Percentiles rank a stretch among this genome's conserved stretches.
Evolutionary conservation across 2,113 vertebrate genomes (phyloP).

Genomic region (Cephalopholis sonnerati): DNA sequence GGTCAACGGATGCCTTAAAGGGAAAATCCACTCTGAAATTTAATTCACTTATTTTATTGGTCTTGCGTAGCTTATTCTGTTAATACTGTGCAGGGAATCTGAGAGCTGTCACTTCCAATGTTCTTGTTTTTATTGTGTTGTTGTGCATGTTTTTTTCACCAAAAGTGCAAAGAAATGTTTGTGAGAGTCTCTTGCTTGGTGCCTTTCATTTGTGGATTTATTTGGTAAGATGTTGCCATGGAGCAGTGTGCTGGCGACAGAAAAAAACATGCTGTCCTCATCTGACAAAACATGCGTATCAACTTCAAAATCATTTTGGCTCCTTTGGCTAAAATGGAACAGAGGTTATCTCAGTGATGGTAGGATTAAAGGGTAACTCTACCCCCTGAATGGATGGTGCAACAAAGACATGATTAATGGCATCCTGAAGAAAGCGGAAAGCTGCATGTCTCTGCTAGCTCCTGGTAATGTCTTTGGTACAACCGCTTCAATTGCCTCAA

Average conservation of each 20-base stretch:
- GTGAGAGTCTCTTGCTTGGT: conserved; percentile 35
- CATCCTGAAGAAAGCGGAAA: conserved; percentile 5
- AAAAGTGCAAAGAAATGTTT: conserved; percentile 34
- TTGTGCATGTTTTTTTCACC: conserved; percentile 19
- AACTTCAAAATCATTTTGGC: conserved; percentile 3
- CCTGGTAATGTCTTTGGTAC: background rate
- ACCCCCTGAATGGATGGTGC: background rate
- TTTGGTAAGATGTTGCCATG: conserved; percentile 57
- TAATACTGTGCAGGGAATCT: background rate
- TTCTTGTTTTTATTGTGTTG: conserved; percentile 21
- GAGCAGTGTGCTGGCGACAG: conserved; percentile 7
- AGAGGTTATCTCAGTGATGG: conserved; percentile 25
- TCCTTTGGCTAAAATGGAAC: conserved; percentile 21
- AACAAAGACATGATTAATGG: conserved; percentile 5
- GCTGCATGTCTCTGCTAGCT: conserved; percentile 1
- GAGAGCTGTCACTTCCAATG: conserved; percentile 15
- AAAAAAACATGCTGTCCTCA: conserved; percentile 37
- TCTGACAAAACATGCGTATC: conserved; percentile 30
- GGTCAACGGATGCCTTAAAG: conserved; percentile 16
- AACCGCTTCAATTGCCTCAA: conserved; percentile 19
- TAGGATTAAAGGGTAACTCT: conserved; percentile 20
- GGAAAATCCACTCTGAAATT: conserved; percentile 5
- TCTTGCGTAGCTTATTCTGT: background rate
- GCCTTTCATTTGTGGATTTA: conserved; percentile 50
- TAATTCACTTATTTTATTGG: conserved; percentile 14